These are phyloP conservation scores for Apotomis turbidana DNA, from an alignment of 2,888 invertebrate genomes.

Conservation along the genomic window DNA sequence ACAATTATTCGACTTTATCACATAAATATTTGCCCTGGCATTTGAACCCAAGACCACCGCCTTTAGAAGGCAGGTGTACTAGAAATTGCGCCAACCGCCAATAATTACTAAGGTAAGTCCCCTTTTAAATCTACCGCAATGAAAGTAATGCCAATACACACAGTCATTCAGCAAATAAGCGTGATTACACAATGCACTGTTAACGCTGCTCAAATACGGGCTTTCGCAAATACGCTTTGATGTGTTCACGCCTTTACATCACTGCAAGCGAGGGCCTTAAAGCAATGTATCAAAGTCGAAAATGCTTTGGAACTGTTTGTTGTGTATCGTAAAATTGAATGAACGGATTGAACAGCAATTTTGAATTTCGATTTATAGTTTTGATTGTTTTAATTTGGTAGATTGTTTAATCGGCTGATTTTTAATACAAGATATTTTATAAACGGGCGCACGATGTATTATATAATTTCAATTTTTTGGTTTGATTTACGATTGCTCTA, in stretches of 20 bases:
- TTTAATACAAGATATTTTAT: too few species aligned
- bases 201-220: conserved; percentile 26
- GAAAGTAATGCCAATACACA: conserved; percentile 18
- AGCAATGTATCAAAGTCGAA: not conserved
- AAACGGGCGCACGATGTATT: too few species aligned
- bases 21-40: too few species aligned
- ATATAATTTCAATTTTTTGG: too few species aligned
- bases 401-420: not conserved
- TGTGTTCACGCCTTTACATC: conserved; percentile 27
- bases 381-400: not conserved
- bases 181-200: conserved; percentile 17
- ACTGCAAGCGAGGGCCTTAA: not conserved
- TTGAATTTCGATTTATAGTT: conserved; percentile 16
- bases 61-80: too few species aligned
- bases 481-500: too few species aligned
- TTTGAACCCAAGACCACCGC: too few species aligned
- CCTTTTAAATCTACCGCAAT: not conserved
- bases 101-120: not conserved
- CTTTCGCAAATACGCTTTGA: conserved; percentile 22
- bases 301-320: not conserved
- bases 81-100: too few species aligned
- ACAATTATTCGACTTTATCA: too few species aligned
- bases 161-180: conserved; percentile 5
- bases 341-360: conserved; percentile 20
- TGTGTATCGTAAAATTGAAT: conserved; percentile 18